Evolutionary conservation across 1,140 invertebrate species (phyloP), one percentile per base, ranked within the genome.

Genomic region (Drosophila saltans): DNA sequence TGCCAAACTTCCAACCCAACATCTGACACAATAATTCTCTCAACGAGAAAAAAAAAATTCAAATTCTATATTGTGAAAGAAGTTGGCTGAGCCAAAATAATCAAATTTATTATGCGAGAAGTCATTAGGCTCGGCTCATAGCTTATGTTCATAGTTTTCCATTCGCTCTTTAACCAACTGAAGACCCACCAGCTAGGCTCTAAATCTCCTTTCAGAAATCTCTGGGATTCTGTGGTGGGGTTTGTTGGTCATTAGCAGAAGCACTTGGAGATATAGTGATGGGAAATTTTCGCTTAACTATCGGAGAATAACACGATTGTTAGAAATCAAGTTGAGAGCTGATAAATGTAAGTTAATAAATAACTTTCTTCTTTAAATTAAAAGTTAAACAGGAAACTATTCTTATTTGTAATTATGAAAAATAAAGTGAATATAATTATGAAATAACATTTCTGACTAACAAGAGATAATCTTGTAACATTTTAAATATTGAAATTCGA

Each of bases 1-100:
- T 28, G 43, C 41, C 59, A 65, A 33, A 33, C 48, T 58, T 16
- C 16, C 16, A 16, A 16, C 16, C 52, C 56, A 65, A 72, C 83
- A 88, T 88, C 83, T 88, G 83, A 88, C 83, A 88, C 80, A 83
- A 88, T 82, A 82, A 81, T 75, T 68, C 57, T 62, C 6, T 36
- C 33, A 1, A 36, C 4, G 1, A 6, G 6, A 36, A 78, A 66
- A 30, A 16, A 30, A 55, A 74, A 67, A 81, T 67, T 43, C 11
- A 39, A n/a, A 78, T 52, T 52, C 9, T 10, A 52, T 26, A 16
- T 21, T 26, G 8, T 52, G 21, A 10, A 52, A 52, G 5, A 52
- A 26, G 48, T 41, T 66, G 57, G 24, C 33, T 41, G 56, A 61
- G 56, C 56, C 58, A 71, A 78, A 74, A 74, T 70, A 72, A 66